A percentile compares a stretch with the other conserved stretches of the same genome.
These are phyloP conservation scores for Rhinopomastus cyanomelas DNA, from an alignment of 2,113 vertebrate species.

Conservation along the genomic window DNA sequence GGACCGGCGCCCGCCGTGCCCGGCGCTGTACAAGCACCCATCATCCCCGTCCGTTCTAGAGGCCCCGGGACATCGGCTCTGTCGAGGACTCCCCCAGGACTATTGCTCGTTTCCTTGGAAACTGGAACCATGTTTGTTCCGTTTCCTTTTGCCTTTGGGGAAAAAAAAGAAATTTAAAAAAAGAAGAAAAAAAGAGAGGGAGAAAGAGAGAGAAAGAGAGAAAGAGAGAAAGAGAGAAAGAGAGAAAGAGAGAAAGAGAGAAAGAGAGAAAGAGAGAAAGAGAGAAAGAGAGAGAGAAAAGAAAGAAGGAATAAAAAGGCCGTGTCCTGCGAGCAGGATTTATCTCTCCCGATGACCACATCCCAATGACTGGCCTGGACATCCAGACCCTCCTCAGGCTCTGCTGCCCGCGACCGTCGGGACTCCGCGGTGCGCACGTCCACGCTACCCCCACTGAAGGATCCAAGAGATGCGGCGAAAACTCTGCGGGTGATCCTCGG, in stretches of 20 bases:
- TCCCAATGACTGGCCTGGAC: background rate
- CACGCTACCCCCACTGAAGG: too few species aligned
- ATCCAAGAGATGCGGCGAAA: background rate
- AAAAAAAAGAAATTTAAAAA: background rate
- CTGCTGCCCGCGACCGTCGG: background rate
- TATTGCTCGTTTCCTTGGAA: background rate
- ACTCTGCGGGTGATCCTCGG: background rate
- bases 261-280: fast-evolving
- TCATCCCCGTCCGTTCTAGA: background rate
- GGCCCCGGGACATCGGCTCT: background rate
- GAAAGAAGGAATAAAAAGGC: background rate
- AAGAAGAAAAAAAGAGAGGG: fast-evolving
- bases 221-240: fast-evolving
- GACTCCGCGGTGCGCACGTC: background rate
- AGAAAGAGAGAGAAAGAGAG: fast-evolving
- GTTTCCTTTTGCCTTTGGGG: background rate
- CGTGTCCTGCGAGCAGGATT: background rate
- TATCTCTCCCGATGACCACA: background rate
- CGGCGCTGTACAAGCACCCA: background rate
- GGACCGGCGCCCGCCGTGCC: background rate
- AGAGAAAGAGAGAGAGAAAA: fast-evolving
- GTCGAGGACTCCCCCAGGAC: background rate
- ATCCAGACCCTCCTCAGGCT: background rate
- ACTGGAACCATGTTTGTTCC: background rate
- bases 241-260: background rate